Base-by-base conservation (phyloP, 2,888 invertebrate species). In the Blomia tropicalis region DNA sequence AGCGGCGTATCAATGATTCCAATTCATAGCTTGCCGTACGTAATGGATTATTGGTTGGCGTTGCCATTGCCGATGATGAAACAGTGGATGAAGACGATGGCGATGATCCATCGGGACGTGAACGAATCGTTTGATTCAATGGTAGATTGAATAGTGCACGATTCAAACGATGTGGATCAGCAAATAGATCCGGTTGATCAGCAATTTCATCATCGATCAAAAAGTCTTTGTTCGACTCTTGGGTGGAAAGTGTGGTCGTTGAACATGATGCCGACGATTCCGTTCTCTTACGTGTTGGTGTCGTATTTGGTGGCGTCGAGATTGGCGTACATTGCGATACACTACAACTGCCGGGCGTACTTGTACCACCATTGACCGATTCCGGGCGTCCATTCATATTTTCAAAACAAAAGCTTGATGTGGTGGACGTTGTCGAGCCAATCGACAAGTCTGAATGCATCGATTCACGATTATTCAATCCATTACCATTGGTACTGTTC, bases 141-240 rank as follows among this genome's bases (percentile, higher is more conserved):
- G 41, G 60, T 43, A 17, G 32, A 29, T 23, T 23, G 25, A 58
- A 60, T 60, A 36, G 27, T 25, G 5, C 41, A 32, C 30, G 51
- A 41, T 62, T 62, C 36, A 36, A 36, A 7, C 17, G 7, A 36
- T 36, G 36, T 36, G 7, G 7, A 36, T 17, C 36, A 36, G 7
- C 36, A n/a, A 66, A 63, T 31, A 68, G 58, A n/a, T 60, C 68
- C 5, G 68, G 68, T 32, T 68, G 67, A 59, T 68, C 68, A 22
- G 65, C 58, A 30, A 68, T 68, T 31, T 68, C 68, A 59, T 68
- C 68, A 65, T 68, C 68, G 60, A 68, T 67, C 14, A 66, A 43
- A 58, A 67, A 68, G 25, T 68, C 67, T 41, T 65, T 61, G 25
- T 66, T 67, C 17, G 56, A 65, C 51, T 47, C 51, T n/a, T 47